Percentiles rank a stretch among this genome's conserved stretches.
phyloP scores from a whole-genome alignment of 2,888 invertebrate species.

The Pandemis cinnamomeana region DNA sequence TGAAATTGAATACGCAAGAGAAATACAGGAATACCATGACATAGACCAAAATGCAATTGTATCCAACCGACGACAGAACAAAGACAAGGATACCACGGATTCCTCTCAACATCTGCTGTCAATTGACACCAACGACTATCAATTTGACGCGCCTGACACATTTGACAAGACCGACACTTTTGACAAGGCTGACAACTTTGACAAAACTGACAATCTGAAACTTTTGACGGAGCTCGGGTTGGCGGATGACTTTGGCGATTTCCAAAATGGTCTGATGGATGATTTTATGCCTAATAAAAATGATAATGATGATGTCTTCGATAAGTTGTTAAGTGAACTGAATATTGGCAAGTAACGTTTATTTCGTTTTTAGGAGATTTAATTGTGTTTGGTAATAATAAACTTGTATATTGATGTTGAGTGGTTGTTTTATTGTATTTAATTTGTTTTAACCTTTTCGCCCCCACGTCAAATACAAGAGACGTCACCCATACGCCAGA shows the following conservation, averaged over 20 bases:
- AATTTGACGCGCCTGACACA: conserved; percentile 57
- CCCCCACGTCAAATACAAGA: too few relatives aligned
- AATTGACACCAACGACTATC: conserved; percentile 42
- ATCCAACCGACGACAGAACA: conserved; percentile 65
- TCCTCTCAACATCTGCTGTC: conserved; percentile 71
- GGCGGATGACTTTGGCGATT: conserved; percentile 81
- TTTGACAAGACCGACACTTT: conserved; percentile 43
- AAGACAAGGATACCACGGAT: conserved; percentile 69
- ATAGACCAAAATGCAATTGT: conserved; percentile 71
- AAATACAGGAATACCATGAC: conserved; percentile 79
- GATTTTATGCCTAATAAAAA: conserved; percentile 60
- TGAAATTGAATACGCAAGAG: conserved; percentile 78
- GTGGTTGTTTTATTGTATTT: conserved; percentile 6
- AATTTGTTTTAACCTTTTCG: too few relatives aligned
- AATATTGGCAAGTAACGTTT: conserved; percentile 60
- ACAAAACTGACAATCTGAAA: conserved; percentile 63
- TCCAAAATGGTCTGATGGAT: conserved; percentile 72
- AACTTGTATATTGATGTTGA: conserved; percentile 34
- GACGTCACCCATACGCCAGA: too few relatives aligned
- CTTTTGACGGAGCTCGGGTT: conserved; percentile 85
- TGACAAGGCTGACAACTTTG: conserved; percentile 52
- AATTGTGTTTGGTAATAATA: conserved; percentile 30
- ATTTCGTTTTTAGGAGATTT: conserved; percentile 8
- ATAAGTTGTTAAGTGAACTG: conserved; percentile 73
- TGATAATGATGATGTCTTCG: conserved; percentile 72